phyloP scores from a whole-genome alignment of 2,888 invertebrate species.

The Spodoptera exigua region DNA sequence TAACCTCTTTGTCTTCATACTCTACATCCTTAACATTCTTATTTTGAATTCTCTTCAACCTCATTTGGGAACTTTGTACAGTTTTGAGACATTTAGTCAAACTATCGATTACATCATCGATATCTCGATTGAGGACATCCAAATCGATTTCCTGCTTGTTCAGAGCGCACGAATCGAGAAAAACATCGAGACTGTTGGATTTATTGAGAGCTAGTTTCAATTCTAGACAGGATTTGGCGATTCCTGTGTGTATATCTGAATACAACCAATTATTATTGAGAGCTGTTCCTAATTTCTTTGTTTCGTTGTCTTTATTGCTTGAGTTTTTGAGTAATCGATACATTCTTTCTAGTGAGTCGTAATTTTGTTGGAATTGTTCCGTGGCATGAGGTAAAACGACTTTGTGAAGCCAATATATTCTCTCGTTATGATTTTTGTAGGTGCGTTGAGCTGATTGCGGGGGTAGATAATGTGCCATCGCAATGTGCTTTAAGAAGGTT shows the following conservation, averaged over 20 bases:
- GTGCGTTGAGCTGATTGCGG: slow-evolving; percentile 62
- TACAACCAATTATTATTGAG: slow-evolving; percentile 79
- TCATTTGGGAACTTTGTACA: slow-evolving; percentile 77
- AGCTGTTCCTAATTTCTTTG: slow-evolving; percentile 72
- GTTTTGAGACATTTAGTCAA: slow-evolving; percentile 77
- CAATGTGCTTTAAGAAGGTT: slow-evolving; percentile 79
- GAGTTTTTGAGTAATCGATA: slow-evolving; percentile 81
- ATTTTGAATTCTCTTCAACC: slow-evolving; percentile 78
- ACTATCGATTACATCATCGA: slow-evolving; percentile 78
- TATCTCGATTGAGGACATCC: slow-evolving; percentile 76
- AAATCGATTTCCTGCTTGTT: slow-evolving; percentile 79
- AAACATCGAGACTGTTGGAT: slow-evolving; percentile 79
- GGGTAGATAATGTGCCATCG: slow-evolving; percentile 77
- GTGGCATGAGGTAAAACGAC: slow-evolving; percentile 70
- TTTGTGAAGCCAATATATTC: slow-evolving; percentile 82
- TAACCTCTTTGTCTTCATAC: slow-evolving; percentile 57
- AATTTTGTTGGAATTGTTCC: slow-evolving; percentile 73
- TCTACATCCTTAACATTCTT: slow-evolving; percentile 62
- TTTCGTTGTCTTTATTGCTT: slow-evolving; percentile 65
- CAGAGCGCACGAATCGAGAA: slow-evolving; percentile 81
- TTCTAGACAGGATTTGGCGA: slow-evolving; percentile 78
- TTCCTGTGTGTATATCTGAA: slow-evolving; percentile 81
- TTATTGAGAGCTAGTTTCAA: slow-evolving; percentile 78
- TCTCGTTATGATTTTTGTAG: slow-evolving; percentile 83
- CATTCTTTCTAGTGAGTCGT: slow-evolving; percentile 78